A percentile compares a stretch with the other conserved stretches of the same genome.
phyloP scores from a whole-genome alignment of 2,797 vertebrate species.

The Acanthopagrus latus region DNA sequence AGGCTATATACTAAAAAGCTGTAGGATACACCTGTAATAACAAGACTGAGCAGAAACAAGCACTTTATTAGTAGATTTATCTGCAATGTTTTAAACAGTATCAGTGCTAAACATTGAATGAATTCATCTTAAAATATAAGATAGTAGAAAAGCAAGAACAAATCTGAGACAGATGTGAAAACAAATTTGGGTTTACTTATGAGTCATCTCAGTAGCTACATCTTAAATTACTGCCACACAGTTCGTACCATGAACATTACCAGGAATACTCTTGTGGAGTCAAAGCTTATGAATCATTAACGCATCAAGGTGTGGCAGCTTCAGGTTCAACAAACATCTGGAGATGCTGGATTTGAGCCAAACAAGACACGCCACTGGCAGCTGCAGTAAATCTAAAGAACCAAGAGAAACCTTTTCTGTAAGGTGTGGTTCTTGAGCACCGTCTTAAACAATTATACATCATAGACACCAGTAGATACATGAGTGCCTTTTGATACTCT shows the following conservation, averaged over 20 bases:
- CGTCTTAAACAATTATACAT: neutral
- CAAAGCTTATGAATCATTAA: constrained; percentile 67
- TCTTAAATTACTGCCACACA: neutral
- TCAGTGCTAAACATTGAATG: neutral
- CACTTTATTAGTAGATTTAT: neutral
- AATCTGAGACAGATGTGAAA: neutral
- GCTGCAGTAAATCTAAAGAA: constrained; percentile 29
- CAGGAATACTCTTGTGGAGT: constrained; percentile 22
- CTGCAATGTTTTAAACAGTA: neutral
- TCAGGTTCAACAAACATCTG: constrained; percentile 70
- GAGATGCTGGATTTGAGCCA: constrained; percentile 66
- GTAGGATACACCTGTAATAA: neutral
- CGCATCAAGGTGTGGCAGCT: constrained; percentile 41
- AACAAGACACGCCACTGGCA: constrained; percentile 31
- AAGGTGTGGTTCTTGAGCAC: neutral
- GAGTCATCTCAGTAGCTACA: neutral
- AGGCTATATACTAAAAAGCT: neutral
- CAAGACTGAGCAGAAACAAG: neutral
- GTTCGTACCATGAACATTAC: neutral
- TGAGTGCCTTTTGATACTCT: neutral
- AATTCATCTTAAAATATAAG: neutral
- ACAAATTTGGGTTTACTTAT: neutral
- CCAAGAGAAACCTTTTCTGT: neutral
- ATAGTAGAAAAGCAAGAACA: neutral
- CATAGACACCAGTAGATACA: neutral